Evolutionary conservation across 2,797 vertebrate species (phyloP).

Genomic region (Meda fulgida): DNA sequence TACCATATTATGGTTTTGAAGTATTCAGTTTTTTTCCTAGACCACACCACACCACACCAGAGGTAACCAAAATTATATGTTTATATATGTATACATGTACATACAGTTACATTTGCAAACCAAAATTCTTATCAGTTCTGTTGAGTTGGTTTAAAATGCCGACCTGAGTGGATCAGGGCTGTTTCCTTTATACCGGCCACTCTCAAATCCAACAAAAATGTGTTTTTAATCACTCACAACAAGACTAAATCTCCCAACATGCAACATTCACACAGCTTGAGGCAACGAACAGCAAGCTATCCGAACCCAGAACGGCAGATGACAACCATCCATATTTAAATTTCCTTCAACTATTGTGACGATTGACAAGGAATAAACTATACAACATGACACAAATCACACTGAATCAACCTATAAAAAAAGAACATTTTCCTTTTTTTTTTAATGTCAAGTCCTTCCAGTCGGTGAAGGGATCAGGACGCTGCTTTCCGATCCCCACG

Average conservation of each 20-base stretch:
- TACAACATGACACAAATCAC: conserved; percentile 37
- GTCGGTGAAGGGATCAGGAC: conserved; percentile 19
- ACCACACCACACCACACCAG: conserved; percentile 9
- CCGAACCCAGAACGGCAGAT: conserved; percentile 35
- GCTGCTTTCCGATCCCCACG: conserved; percentile 24
- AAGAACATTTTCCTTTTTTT: conserved; percentile 10
- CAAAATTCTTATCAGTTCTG: conserved; percentile 50
- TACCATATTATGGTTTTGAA: not conserved
- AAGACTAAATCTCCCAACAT: conserved; percentile 51
- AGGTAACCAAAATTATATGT: conserved; percentile 65
- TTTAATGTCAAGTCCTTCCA: conserved; percentile 40
- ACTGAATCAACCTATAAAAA: conserved; percentile 42
- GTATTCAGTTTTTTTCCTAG: not conserved
- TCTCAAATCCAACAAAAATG: conserved; percentile 45
- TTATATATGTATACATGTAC: conserved; percentile 65
- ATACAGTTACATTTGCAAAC: conserved; percentile 61
- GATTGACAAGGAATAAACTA: conserved; percentile 50
- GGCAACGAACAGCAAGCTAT: not conserved
- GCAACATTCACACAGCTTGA: conserved; percentile 22
- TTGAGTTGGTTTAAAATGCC: conserved; percentile 52
- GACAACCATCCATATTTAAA: conserved; percentile 17
- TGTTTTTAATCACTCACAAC: conserved; percentile 44
- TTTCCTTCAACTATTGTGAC: conserved; percentile 37
- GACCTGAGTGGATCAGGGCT: conserved; percentile 34
- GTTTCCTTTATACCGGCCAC: conserved; percentile 24